These are phyloP conservation scores for Coecobrya sp. DNA, from an alignment of 2,888 invertebrate genomes.

Conservation along the genomic window DNA sequence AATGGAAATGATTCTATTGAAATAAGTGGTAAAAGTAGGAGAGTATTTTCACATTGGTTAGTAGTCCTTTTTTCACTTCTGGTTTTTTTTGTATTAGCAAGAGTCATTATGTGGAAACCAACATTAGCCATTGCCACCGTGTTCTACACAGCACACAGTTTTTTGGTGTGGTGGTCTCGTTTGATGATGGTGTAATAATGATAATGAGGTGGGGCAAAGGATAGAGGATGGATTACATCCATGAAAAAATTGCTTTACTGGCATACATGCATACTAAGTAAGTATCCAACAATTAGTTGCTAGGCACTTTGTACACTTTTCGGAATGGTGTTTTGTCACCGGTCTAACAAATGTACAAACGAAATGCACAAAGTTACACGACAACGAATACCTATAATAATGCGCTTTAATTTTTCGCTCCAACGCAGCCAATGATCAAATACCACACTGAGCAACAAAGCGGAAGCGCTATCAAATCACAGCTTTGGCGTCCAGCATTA, in stretches of 20 bases:
- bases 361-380: neutral
- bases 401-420: neutral
- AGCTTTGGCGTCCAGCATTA: neutral
- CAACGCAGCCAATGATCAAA: neutral
- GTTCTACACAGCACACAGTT: too few relatives aligned
- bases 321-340: too few relatives aligned
- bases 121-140: neutral
- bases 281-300: too few relatives aligned
- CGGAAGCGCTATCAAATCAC: neutral
- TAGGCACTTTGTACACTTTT: too few relatives aligned
- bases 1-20: conserved; percentile 1
- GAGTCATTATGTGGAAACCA: neutral
- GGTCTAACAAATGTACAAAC: too few relatives aligned
- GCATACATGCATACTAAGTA: too few relatives aligned
- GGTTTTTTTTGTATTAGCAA: neutral
- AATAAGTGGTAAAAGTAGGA: neutral
- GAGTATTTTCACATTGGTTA: conserved; percentile 5
- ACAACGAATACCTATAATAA: neutral
- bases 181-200: neutral
- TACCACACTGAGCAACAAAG: neutral
- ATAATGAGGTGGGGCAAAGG: neutral
- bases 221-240: neutral
- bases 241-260: too few relatives aligned
- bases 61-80: neutral
- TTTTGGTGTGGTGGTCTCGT: too few relatives aligned